Base-by-base conservation (phyloP, 1,140 invertebrate genomes). In the Scylla paramamosain region DNA sequence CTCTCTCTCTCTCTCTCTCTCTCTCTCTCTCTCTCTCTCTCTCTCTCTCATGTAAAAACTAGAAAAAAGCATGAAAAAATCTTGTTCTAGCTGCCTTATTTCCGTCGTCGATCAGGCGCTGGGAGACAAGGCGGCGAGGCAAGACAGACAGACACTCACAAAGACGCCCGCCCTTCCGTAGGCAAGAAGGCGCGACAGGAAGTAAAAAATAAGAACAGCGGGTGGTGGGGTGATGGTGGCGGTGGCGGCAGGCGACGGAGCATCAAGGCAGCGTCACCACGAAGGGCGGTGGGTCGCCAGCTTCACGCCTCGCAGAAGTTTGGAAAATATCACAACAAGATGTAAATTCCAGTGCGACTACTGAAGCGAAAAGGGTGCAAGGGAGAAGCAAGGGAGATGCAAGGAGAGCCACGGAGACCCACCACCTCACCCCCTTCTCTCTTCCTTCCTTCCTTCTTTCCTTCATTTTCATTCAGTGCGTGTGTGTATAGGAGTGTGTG, bases 1-100 rank as follows among this genome's bases (percentile, higher is more conserved):
- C 67, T 77, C 67, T 77, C 67, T 77, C 67, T 77, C 67, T 77
- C 67, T 77, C 67, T 77, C 67, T 77, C 67, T 77, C 67, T 77
- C 67, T 77, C 67, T 77, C 67, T 77, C 67, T 77, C 67, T 77
- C 67, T 77, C 67, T 77, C 67, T 77, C 67, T 77, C 67, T 77
- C 67, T 77, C 67, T 77, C 67, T 77, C 67, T 67, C 46, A 48
- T 14, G 52, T 12, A 8, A 12, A 59, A 59, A 59, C 16, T 14
- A 59, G 2, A 59, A 59, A 14, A 59, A 39, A 39, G 6, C 39
- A 39, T 39, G 39, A 39, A 59, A 59, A 59, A 59, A 59, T 59
- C 67, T 77, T 77, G 67, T 77, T 77, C 67, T 0, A 25, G 16
- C n/a, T 77, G 20, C 20, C 7, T n/a, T 77, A 77, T 77, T 77